phyloP scores from a whole-genome alignment of 2,888 invertebrate species.

The Drosophila villosipedis region DNA sequence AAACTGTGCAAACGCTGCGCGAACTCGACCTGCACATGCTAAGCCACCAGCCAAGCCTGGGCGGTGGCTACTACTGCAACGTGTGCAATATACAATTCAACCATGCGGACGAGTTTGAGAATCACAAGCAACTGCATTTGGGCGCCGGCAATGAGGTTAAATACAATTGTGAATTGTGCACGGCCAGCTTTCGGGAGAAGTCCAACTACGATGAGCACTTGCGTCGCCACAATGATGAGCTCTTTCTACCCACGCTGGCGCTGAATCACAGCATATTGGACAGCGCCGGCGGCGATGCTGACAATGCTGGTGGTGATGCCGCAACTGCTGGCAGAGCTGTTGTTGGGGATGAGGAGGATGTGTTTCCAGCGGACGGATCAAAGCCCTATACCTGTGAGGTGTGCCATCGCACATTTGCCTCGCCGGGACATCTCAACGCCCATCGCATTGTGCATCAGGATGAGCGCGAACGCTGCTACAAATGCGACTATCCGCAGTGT shows the following conservation, averaged over 20 bases:
- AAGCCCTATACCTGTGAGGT: slow-evolving; percentile 74
- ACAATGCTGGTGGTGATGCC: slow-evolving; percentile 15
- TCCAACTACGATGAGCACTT: slow-evolving; percentile 81
- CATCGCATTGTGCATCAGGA: slow-evolving; percentile 75
- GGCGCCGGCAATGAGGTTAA: slow-evolving; percentile 73
- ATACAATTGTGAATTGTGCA: slow-evolving; percentile 80
- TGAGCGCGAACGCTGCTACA: slow-evolving; percentile 74
- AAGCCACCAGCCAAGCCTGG: slow-evolving; percentile 71
- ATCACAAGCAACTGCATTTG: slow-evolving; percentile 76
- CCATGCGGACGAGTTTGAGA: slow-evolving; percentile 73
- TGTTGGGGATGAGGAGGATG: slow-evolving; percentile 40
- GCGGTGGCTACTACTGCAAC: slow-evolving; percentile 73
- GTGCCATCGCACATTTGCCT: slow-evolving; percentile 73
- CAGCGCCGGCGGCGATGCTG: slow-evolving; percentile 40
- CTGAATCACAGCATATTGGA: slow-evolving; percentile 69
- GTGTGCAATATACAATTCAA: slow-evolving; percentile 75
- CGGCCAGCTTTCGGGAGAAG: slow-evolving; percentile 82
- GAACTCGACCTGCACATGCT: slow-evolving; percentile 78
- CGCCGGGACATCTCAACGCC: slow-evolving; percentile 67
- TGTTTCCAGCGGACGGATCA: slow-evolving; percentile 33
- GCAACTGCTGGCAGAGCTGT: slow-evolving; percentile 14
- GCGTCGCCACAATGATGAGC: slow-evolving; percentile 81
- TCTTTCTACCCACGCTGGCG: slow-evolving; percentile 73
- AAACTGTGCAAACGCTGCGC: slow-evolving; percentile 78
- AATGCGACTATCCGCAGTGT: slow-evolving; percentile 80